phyloP scores from a whole-genome alignment of 2,797 vertebrate genomes.

The Lepilemur septentrionalis region DNA sequence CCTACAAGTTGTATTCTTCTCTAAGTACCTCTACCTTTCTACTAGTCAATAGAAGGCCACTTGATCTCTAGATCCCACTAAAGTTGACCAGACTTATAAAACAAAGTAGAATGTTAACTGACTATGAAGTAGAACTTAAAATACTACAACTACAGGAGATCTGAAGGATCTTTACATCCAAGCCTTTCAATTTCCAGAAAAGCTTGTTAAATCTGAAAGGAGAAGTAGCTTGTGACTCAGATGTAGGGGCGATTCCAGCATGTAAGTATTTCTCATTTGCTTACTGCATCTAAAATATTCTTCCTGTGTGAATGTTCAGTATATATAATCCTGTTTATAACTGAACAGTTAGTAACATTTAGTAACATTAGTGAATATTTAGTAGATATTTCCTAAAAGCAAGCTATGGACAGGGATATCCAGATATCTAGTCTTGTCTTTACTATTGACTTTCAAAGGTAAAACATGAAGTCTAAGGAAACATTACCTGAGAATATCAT shows the following conservation, averaged over 20 bases:
- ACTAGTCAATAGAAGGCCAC: background rate
- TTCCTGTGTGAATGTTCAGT: background rate
- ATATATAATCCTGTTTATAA: background rate
- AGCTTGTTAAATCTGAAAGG: background rate
- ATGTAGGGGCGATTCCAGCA: background rate
- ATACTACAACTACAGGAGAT: background rate
- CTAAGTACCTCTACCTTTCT: background rate
- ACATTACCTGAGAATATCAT: constrained; percentile 95
- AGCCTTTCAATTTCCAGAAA: constrained; percentile 4
- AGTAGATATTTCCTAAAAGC: constrained; percentile 17
- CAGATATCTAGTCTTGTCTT: constrained; percentile 18
- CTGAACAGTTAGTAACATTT: background rate
- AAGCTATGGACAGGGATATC: background rate
- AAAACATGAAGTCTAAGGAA: constrained; percentile 23
- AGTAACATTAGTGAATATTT: background rate
- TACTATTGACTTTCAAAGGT: constrained; percentile 16
- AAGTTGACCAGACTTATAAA: background rate
- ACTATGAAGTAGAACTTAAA: background rate
- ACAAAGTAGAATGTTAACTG: constrained; percentile 13
- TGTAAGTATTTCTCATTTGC: background rate
- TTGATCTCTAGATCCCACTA: background rate
- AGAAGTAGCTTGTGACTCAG: background rate
- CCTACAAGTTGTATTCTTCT: background rate
- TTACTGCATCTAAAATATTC: constrained; percentile 17
- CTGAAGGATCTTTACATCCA: background rate